Conservation (phyloP, 2,113 vertebrate species). For the Rafetus swinhoei region DNA sequence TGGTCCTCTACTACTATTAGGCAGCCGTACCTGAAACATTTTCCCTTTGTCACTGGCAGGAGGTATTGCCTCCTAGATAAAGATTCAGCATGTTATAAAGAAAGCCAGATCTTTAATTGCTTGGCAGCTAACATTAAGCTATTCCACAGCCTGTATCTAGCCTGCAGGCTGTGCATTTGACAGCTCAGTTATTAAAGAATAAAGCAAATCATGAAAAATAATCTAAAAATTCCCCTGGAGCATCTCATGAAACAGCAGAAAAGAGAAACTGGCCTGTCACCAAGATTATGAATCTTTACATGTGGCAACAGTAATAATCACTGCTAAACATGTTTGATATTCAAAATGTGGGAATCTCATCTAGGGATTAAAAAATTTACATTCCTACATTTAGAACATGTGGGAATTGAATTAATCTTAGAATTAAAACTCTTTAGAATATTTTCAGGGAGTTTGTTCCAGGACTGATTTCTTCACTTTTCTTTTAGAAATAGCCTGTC, state of each 20-base stretch:
- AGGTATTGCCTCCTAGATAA: not conserved
- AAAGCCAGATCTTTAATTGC: not conserved
- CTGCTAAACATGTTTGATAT: not conserved
- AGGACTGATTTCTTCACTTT: not conserved
- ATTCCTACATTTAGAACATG: not conserved
- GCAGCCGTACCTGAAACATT: not conserved
- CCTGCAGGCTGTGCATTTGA: not conserved
- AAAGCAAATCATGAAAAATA: not conserved
- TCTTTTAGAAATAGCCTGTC: not conserved
- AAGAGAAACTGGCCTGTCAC: not conserved
- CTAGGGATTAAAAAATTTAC: not conserved
- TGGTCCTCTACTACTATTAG: not conserved
- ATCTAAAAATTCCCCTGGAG: not conserved
- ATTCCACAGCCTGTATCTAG: not conserved
- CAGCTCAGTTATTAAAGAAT: not conserved
- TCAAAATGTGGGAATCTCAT: not conserved
- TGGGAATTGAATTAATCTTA: not conserved
- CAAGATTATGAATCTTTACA: rapidly evolving
- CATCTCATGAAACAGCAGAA: not conserved
- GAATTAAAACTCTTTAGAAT: not conserved
- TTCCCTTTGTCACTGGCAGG: not conserved
- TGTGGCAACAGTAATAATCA: not conserved
- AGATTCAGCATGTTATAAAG: not conserved
- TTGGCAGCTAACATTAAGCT: not conserved
- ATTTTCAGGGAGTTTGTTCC: not conserved